Conservation (phyloP, 2,113 vertebrate species). For the Petromus typicus region DNA sequence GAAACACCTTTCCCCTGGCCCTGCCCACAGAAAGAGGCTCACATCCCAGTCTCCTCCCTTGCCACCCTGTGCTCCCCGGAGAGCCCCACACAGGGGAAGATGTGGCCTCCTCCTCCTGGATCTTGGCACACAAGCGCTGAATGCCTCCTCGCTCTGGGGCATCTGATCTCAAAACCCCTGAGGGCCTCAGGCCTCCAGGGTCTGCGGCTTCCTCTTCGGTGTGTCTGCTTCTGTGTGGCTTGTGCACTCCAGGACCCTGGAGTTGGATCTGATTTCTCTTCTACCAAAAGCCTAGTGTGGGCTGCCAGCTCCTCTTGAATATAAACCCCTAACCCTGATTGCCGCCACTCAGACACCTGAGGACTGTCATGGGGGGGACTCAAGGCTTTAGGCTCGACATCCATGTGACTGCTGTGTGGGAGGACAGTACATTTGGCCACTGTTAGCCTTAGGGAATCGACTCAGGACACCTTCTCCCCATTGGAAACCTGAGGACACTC, state of each 20-base stretch:
- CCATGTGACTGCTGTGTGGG: not conserved
- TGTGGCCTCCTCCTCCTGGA: not conserved
- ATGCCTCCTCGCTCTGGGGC: too few species aligned
- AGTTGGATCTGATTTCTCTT: not conserved
- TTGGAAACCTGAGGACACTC: too few species aligned
- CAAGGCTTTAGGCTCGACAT: not conserved
- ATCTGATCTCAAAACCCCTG: too few species aligned
- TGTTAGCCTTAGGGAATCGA: not conserved
- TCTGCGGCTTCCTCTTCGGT: not conserved
- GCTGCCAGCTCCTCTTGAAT: not conserved
- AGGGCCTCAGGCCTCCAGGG: not conserved
- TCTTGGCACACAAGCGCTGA: not conserved
- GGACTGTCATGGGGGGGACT: not conserved
- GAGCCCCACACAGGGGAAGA: not conserved
- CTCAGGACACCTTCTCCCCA: too few species aligned
- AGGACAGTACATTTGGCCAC: not conserved
- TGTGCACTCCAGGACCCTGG: rapidly evolving
- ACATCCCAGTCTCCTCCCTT: not conserved
- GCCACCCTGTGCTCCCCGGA: not conserved
- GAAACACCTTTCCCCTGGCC: not conserved
- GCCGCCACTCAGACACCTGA: rapidly evolving
- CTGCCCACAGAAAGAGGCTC: not conserved
- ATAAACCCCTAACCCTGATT: not conserved
- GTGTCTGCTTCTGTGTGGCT: not conserved
- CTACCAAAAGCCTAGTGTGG: not conserved